These are phyloP conservation scores for Zootermopsis nevadensis DNA, from an alignment of 2,888 invertebrate species.

Conservation along the genomic window DNA sequence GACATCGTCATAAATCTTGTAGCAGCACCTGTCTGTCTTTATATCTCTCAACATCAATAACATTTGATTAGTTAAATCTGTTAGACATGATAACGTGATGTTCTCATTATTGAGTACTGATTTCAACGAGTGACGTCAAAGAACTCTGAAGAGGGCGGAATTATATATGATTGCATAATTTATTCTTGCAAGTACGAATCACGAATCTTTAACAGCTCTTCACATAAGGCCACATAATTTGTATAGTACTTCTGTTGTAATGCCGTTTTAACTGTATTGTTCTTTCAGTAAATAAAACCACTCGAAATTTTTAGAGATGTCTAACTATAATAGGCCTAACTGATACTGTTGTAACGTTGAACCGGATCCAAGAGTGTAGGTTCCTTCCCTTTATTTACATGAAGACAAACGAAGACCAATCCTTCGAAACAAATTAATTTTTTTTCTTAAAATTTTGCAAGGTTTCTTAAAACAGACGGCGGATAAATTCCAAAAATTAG, in stretches of 20 bases:
- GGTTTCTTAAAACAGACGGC: no score
- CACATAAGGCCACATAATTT: background rate
- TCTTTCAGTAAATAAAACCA: no score
- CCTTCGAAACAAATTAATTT: no score
- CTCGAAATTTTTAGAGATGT: no score
- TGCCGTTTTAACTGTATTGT: no score
- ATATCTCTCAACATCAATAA: background rate
- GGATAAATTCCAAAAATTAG: no score
- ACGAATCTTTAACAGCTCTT: background rate
- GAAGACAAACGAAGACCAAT: no score
- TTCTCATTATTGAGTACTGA: background rate
- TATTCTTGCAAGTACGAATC: background rate
- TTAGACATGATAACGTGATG: background rate
- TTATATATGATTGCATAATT: background rate
- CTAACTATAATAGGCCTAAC: background rate
- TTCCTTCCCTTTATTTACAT: no score
- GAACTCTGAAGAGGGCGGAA: background rate
- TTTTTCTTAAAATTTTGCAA: no score
- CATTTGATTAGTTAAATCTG: background rate
- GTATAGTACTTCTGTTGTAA: background rate
- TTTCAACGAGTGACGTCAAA: background rate
- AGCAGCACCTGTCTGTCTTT: background rate
- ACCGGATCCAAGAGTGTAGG: no score
- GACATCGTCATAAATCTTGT: background rate
- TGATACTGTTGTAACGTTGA: background rate